Conservation (phyloP, 1,140 invertebrate genomes). For the Zeugodacus cucurbitae region DNA sequence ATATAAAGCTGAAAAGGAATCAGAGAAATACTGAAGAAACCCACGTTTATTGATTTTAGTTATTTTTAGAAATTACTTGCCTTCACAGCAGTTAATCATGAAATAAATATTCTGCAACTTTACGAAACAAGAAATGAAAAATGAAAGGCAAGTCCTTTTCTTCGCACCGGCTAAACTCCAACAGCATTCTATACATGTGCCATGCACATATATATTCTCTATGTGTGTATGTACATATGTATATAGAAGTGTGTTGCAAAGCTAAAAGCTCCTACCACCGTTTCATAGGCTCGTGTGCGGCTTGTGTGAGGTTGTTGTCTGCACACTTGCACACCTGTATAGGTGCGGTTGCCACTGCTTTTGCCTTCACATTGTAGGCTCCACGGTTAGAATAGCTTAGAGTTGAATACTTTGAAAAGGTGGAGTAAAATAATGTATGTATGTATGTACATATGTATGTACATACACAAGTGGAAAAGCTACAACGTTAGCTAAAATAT, state of each 20-base stretch:
- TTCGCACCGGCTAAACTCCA: neutral
- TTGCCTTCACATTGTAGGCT: neutral
- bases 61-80: conserved; percentile 60
- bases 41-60: conserved; percentile 65
- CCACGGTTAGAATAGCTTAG: neutral
- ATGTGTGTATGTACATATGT: neutral
- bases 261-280: neutral
- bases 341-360: neutral
- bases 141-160: neutral
- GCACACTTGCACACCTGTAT: neutral
- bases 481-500: neutral
- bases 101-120: conserved; percentile 44
- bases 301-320: neutral
- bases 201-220: neutral
- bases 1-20: conserved; percentile 14
- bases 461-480: neutral
- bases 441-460: neutral
- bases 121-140: conserved; percentile 30
- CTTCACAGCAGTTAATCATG: conserved; percentile 41
- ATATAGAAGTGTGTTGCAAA: neutral
- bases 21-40: conserved; percentile 48
- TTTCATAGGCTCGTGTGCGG: neutral
- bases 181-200: neutral
- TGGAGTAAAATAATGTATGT: neutral
- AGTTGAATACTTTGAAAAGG: neutral